phyloP scores from a whole-genome alignment of 2,888 invertebrate species.

The Odontocerum albicorne region DNA sequence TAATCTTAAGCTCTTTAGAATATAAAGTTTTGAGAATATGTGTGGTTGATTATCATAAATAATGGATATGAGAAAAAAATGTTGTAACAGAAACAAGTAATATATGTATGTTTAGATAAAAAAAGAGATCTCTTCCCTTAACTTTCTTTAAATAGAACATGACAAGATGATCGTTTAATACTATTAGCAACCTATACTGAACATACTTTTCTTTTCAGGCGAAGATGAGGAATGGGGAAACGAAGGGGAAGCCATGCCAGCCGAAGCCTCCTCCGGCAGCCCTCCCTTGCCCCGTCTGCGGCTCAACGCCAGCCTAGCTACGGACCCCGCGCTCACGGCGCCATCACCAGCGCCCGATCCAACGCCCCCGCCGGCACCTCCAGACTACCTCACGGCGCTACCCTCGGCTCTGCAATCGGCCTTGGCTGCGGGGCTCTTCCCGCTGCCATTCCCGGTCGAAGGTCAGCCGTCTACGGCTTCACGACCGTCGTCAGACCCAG shows the following conservation, averaged over 20 bases:
- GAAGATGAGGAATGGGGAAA: slow-evolving; percentile 69
- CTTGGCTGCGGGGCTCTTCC: slow-evolving; percentile 48
- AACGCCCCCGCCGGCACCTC: slow-evolving; percentile 46
- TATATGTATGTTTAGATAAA: too few species aligned
- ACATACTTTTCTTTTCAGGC: slow-evolving; percentile 53
- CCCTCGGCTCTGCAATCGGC: slow-evolving; percentile 53
- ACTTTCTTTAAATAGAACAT: too few species aligned
- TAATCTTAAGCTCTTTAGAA: too few species aligned
- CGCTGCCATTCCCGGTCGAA: slow-evolving; percentile 42
- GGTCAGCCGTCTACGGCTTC: slow-evolving; percentile 37
- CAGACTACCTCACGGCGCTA: slow-evolving; percentile 54
- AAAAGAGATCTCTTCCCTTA: too few species aligned
- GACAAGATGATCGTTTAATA: too few species aligned
- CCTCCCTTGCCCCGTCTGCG: slow-evolving; percentile 67
- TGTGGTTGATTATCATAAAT: too few species aligned
- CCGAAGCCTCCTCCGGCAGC: slow-evolving; percentile 50
- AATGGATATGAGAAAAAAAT: too few species aligned
- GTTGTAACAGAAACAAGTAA: too few species aligned
- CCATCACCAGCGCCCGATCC: slow-evolving; percentile 53
- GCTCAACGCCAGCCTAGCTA: slow-evolving; percentile 76
- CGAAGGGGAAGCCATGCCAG: slow-evolving; percentile 61
- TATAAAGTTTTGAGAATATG: too few species aligned
- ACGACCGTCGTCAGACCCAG: slow-evolving; percentile 43
- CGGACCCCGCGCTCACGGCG: slow-evolving; percentile 77
- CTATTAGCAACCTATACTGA: too few species aligned